These are phyloP conservation scores for Drosophila repleta DNA, from an alignment of 1,140 invertebrate genomes.

Conservation along the genomic window DNA sequence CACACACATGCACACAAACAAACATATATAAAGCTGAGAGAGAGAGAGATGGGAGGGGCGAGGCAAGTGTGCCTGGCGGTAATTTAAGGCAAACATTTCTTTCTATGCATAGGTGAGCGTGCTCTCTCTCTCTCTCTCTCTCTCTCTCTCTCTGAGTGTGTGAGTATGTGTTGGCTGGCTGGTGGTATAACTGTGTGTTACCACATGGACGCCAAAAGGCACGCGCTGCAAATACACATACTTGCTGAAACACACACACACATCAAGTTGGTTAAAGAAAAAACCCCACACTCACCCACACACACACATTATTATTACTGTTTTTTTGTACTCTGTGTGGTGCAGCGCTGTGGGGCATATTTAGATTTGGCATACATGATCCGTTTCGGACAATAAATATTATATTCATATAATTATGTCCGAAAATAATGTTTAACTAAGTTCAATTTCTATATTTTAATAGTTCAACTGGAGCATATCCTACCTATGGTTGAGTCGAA, in stretches of 20 bases:
- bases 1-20: constrained; percentile 17
- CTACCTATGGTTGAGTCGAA: too few species aligned
- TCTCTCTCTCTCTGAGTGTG: not conserved
- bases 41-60: not conserved
- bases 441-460: too few species aligned
- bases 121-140: constrained; percentile 1
- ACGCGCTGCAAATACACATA: constrained; percentile 46
- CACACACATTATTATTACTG: not conserved
- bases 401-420: too few species aligned
- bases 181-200: constrained; percentile 38
- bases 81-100: constrained; percentile 64
- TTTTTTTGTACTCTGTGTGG: constrained; percentile 18
- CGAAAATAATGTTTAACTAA: too few species aligned
- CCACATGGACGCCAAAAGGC: constrained; percentile 57
- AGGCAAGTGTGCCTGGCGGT: constrained; percentile 38
- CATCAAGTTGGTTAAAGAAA: constrained; percentile 9
- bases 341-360: too few species aligned
- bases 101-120: constrained; percentile 45
- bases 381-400: too few species aligned
- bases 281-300: constrained; percentile 3
- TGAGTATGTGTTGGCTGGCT: constrained; percentile 2
- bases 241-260: constrained; percentile 25
- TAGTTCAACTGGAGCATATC: too few species aligned
- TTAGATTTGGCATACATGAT: too few species aligned
- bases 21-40: not conserved